Conservation (phyloP, 2,888 invertebrate species). For the Apodemia duryi region DNA sequence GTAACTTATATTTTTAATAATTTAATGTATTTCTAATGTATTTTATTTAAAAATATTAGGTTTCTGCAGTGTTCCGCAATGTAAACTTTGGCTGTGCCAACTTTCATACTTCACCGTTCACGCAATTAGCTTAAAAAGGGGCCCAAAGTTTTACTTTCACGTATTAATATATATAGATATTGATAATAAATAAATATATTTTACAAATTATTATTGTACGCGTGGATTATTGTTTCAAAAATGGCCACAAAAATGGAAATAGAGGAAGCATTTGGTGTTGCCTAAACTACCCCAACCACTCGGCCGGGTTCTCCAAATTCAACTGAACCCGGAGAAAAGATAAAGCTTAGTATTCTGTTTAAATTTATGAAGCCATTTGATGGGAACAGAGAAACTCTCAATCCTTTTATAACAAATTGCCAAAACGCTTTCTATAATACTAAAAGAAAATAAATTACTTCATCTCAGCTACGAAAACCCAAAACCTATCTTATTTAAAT, state of each 20-base stretch:
- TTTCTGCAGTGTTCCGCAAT: too few species aligned
- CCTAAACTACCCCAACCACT: background rate
- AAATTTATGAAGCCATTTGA: background rate
- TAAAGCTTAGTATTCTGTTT: background rate
- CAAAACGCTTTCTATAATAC: background rate
- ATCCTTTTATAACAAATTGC: background rate
- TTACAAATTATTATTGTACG: background rate
- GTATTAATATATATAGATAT: too few species aligned
- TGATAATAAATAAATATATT: too few species aligned
- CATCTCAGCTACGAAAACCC: background rate
- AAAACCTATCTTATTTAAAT: background rate
- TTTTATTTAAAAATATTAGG: too few species aligned
- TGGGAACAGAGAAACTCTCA: background rate
- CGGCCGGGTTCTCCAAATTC: background rate
- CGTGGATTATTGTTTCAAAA: background rate
- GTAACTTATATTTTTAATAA: too few species aligned
- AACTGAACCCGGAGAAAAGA: background rate
- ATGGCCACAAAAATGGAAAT: background rate
- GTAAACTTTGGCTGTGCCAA: too few species aligned
- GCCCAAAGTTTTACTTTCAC: too few species aligned
- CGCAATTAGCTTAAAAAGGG: too few species aligned
- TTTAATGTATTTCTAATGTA: too few species aligned
- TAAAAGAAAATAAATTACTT: too few species aligned
- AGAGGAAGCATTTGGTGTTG: background rate
- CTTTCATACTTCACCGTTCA: too few species aligned